These are phyloP conservation scores for Mesitornis unicolor DNA, from an alignment of 2,113 vertebrate genomes.

Conservation along the genomic window DNA sequence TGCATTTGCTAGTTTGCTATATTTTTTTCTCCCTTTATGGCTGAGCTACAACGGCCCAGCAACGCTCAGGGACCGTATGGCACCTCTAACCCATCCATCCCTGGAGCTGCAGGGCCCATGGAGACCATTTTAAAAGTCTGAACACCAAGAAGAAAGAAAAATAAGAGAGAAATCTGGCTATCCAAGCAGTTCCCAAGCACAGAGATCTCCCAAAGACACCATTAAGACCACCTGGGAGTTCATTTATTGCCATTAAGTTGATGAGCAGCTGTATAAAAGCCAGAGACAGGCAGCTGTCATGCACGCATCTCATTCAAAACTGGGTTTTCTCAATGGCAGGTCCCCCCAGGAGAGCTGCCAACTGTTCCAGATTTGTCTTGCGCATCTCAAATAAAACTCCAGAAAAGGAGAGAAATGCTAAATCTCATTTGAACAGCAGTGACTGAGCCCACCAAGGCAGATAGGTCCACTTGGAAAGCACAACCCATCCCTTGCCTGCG, in stretches of 20 bases:
- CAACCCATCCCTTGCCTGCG: not conserved
- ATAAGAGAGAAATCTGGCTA: not conserved
- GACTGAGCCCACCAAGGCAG: not conserved
- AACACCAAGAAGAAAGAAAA: not conserved
- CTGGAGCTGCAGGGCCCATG: not conserved
- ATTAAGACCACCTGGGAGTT: not conserved
- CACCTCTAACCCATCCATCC: not conserved
- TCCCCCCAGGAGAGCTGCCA: not conserved
- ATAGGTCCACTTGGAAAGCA: accelerated
- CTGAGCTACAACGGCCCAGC: not conserved
- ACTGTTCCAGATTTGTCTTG: not conserved
- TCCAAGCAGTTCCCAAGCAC: not conserved
- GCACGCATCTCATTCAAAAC: not conserved
- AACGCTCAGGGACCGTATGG: accelerated
- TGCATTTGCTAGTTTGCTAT: not conserved
- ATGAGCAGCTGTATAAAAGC: not conserved
- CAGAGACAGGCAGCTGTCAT: not conserved
- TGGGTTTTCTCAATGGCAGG: not conserved
- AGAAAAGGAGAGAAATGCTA: not conserved
- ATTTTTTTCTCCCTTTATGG: not conserved
- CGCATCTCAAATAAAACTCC: not conserved
- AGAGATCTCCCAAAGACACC: not conserved
- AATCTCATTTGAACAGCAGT: not conserved
- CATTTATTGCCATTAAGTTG: conserved; percentile 47
- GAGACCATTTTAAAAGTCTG: not conserved